phyloP scores from a whole-genome alignment of 2,797 vertebrate genomes.

The Odontamblyopus lacepedii region DNA sequence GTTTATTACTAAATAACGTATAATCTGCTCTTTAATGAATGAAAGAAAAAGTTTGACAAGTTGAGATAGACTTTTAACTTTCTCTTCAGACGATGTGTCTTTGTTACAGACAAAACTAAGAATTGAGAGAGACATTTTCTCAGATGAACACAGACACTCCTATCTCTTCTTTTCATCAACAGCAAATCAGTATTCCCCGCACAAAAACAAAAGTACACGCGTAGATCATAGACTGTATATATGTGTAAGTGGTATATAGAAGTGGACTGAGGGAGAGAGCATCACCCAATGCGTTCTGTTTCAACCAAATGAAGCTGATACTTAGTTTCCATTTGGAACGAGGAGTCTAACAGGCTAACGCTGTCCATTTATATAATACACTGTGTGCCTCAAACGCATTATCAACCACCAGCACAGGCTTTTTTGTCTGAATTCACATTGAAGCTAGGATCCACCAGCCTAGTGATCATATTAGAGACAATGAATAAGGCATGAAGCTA shows the following conservation, averaged over 20 bases:
- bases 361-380: too few relatives aligned
- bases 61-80: neutral
- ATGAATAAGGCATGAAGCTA: slow-evolving; percentile 68
- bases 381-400: slow-evolving; percentile 33
- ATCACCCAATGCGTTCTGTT: too few relatives aligned
- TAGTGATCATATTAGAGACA: slow-evolving; percentile 54
- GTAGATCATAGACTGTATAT: neutral
- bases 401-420: slow-evolving; percentile 47
- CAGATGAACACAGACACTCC: slow-evolving; percentile 60
- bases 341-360: too few relatives aligned
- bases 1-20: too few relatives aligned
- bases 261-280: too few relatives aligned
- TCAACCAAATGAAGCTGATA: too few relatives aligned
- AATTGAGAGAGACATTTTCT: slow-evolving; percentile 57
- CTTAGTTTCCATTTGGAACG: too few relatives aligned
- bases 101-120: neutral
- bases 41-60: neutral
- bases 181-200: slow-evolving; percentile 24
- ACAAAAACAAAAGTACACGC: slow-evolving; percentile 41
- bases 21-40: neutral
- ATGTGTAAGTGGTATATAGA: too few relatives aligned
- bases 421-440: slow-evolving; percentile 62
- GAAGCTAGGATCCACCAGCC: slow-evolving; percentile 45
- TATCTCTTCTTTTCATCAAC: slow-evolving; percentile 44
- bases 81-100: neutral